These are phyloP conservation scores for Trachelus stipa DNA, from an alignment of 2,888 invertebrate species.

Conservation along the genomic window DNA sequence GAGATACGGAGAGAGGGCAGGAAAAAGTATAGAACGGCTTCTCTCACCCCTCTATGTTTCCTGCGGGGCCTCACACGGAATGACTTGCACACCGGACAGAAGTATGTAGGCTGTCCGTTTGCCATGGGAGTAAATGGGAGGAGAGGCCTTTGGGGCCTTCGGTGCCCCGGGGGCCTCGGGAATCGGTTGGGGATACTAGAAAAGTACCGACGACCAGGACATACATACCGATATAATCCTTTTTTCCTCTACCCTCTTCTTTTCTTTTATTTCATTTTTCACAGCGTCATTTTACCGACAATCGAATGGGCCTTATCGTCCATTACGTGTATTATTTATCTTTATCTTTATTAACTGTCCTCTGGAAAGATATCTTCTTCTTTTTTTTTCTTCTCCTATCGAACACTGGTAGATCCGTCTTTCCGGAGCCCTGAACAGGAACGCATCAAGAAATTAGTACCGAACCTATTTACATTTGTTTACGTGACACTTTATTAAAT, in stretches of 20 bases:
- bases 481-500: neutral
- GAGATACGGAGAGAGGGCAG: neutral
- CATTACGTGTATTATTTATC: constrained; percentile 8
- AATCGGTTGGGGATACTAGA: neutral
- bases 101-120: constrained; percentile 20
- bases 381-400: neutral
- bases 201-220: neutral
- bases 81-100: constrained; percentile 13
- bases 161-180: neutral
- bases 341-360: constrained; percentile 4
- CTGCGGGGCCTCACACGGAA: neutral
- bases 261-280: neutral
- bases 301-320: neutral
- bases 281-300: constrained; percentile 4
- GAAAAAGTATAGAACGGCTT: neutral
- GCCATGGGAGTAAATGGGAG: neutral
- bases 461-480: neutral
- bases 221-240: neutral
- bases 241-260: neutral
- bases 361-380: neutral
- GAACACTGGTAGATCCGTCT: neutral
- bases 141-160: neutral
- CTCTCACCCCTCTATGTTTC: neutral
- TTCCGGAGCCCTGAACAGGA: neutral
- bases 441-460: neutral